A percentile compares a stretch with the other conserved stretches of the same genome.
Evolutionary conservation across 2,113 vertebrate genomes (phyloP).

Genomic region (Ariopsis seemanni): DNA sequence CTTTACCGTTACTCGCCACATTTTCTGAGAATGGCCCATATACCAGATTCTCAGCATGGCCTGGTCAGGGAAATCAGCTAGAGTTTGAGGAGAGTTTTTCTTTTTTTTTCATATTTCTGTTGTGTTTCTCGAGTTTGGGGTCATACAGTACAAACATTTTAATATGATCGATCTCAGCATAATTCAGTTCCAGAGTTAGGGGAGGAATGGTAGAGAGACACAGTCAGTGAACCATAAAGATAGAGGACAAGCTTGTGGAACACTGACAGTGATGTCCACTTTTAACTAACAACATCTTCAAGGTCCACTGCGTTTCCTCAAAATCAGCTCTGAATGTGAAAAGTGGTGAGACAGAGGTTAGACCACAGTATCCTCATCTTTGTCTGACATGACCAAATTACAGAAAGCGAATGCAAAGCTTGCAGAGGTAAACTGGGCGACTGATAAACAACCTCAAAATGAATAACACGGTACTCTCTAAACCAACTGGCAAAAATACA

Average conservation of each 20-base stretch:
- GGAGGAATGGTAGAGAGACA: not conserved
- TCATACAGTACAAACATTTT: not conserved
- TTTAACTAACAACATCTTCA: conserved; percentile 5
- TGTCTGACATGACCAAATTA: not conserved
- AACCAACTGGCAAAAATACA: not conserved
- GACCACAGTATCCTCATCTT: not conserved
- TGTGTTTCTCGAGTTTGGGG: not conserved
- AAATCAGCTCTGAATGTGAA: not conserved
- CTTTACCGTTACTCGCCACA: no score
- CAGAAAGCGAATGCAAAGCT: not conserved
- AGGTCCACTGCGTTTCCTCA: not conserved
- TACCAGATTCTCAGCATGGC: not conserved
- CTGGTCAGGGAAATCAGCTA: not conserved
- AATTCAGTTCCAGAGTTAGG: not conserved
- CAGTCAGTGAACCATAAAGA: not conserved
- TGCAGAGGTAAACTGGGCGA: not conserved
- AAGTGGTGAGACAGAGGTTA: not conserved
- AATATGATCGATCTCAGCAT: not conserved
- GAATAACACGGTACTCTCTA: not conserved
- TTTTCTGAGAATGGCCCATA: no score
- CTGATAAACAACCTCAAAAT: not conserved
- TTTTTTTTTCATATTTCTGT: not conserved
- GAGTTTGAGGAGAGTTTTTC: not conserved
- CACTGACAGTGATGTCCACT: not conserved
- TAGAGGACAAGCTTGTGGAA: not conserved